A percentile compares a stretch with the other conserved stretches of the same genome.
Conservation (phyloP, 2,113 vertebrate species). For the Elanoides forficatus region DNA sequence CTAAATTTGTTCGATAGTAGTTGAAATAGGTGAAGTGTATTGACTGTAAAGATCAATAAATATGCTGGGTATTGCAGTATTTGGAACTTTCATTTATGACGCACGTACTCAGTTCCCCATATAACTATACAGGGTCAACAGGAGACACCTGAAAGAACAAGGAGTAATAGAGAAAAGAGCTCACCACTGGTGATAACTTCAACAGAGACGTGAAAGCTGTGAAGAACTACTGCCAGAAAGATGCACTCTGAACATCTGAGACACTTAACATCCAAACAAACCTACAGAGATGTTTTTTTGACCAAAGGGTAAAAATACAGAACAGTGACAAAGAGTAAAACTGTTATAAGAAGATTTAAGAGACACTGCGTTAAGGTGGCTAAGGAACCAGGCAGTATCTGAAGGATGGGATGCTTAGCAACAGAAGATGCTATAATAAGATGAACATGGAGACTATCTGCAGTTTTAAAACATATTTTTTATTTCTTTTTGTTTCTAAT, state of each 20-base stretch:
- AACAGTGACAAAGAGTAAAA: neutral
- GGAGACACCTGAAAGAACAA: neutral
- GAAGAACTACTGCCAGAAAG: neutral
- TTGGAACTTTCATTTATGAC: neutral
- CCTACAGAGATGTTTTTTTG: neutral
- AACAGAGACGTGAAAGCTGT: accelerated
- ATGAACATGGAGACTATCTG: neutral
- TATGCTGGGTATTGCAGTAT: neutral
- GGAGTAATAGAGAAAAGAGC: neutral
- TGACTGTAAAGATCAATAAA: neutral
- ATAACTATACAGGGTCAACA: neutral
- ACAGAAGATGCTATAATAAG: neutral
- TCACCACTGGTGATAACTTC: neutral
- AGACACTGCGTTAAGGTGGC: neutral
- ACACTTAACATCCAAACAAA: neutral
- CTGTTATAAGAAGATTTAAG: neutral
- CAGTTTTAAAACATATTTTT: neutral
- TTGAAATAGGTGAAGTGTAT: neutral
- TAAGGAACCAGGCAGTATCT: neutral
- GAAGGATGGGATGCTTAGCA: neutral
- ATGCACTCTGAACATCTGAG: neutral
- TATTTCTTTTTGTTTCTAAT: neutral
- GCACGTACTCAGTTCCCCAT: neutral
- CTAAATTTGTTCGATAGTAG: neutral
- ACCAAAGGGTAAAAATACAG: neutral